phyloP scores from a whole-genome alignment of 2,888 invertebrate species.

The Leptopilina syphax region DNA sequence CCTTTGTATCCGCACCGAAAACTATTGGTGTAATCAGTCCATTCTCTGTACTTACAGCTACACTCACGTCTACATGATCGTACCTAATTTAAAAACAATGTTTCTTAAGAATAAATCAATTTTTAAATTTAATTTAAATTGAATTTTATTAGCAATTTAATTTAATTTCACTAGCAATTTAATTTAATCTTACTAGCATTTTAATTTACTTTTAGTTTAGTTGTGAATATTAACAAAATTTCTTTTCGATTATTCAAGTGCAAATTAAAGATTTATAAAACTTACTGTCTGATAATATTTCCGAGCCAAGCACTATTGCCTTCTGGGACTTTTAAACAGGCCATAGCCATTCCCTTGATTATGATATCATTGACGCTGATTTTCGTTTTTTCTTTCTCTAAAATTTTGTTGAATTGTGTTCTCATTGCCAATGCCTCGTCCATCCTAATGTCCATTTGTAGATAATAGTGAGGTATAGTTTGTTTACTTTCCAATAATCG shows the following conservation, averaged over 20 bases:
- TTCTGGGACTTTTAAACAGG: slow-evolving; percentile 93
- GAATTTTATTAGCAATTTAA: too few species aligned
- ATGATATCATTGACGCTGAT: slow-evolving; percentile 97
- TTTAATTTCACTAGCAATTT: too few species aligned
- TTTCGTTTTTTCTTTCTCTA: slow-evolving; percentile 89
- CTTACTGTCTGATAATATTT: slow-evolving; percentile 92
- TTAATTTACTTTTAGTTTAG: too few species aligned
- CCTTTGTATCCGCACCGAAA: slow-evolving; percentile 93
- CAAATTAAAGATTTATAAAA: slow-evolving; percentile 54
- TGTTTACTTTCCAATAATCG: slow-evolving; percentile 92
- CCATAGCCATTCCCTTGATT: slow-evolving; percentile 94
- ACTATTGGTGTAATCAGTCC: slow-evolving; percentile 98
- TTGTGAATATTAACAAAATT: too few species aligned
- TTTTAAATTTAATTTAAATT: too few species aligned
- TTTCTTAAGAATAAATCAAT: too few species aligned
- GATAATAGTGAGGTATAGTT: slow-evolving; percentile 97
- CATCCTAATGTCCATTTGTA: slow-evolving; percentile 90
- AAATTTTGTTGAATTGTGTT: slow-evolving; percentile 86
- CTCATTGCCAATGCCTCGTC: slow-evolving; percentile 86
- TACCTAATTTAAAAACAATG: slow-evolving; percentile 79
- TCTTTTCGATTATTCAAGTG: too few species aligned
- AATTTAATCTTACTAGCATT: too few species aligned
- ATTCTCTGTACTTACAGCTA: slow-evolving; percentile 96
- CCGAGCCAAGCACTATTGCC: slow-evolving; percentile 98
- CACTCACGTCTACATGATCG: slow-evolving; percentile 94